These are phyloP conservation scores for Adelphocoris suturalis DNA, from an alignment of 2,888 invertebrate genomes.

Conservation along the genomic window DNA sequence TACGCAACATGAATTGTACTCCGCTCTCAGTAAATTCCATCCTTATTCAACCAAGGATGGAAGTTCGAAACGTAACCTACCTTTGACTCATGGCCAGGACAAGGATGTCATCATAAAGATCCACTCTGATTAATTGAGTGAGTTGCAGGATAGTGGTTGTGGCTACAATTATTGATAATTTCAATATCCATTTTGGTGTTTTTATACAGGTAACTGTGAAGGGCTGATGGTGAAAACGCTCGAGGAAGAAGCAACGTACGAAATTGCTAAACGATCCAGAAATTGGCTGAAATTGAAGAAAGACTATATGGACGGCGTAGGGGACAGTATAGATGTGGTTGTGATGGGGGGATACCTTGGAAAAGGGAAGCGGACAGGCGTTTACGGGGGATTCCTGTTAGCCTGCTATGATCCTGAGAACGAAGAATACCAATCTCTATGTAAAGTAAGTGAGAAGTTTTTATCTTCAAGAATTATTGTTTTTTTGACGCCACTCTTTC, in stretches of 20 bases:
- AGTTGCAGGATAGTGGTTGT: too few species aligned
- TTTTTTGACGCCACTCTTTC: too few species aligned
- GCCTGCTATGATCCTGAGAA: conserved; percentile 94
- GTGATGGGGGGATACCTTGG: conserved; percentile 97
- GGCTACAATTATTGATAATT: too few species aligned
- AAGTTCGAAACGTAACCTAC: too few species aligned
- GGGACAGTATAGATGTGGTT: conserved; percentile 97
- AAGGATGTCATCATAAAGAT: too few species aligned
- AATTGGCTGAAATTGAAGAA: conserved; percentile 99
- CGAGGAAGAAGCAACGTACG: conserved; percentile 93
- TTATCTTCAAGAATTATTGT: too few species aligned
- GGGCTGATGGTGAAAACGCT: conserved; percentile 99
- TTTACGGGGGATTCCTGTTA: conserved; percentile 96
- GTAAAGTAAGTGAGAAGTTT: conserved; percentile 83
- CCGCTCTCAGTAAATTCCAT: too few species aligned
- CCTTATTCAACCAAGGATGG: too few species aligned
- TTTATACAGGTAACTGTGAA: conserved; percentile 92
- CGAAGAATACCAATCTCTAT: conserved; percentile 95
- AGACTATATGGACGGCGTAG: conserved; percentile 97
- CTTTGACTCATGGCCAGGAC: too few species aligned
- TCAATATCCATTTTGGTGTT: neutral
- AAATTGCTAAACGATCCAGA: conserved; percentile 95
- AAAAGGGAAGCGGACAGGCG: conserved; percentile 94
- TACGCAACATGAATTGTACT: too few species aligned
- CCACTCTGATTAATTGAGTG: too few species aligned